Evolutionary conservation across 2,888 invertebrate genomes (phyloP), one percentile per base, ranked within the genome.

Genomic region (Podotricha telesiphe): DNA sequence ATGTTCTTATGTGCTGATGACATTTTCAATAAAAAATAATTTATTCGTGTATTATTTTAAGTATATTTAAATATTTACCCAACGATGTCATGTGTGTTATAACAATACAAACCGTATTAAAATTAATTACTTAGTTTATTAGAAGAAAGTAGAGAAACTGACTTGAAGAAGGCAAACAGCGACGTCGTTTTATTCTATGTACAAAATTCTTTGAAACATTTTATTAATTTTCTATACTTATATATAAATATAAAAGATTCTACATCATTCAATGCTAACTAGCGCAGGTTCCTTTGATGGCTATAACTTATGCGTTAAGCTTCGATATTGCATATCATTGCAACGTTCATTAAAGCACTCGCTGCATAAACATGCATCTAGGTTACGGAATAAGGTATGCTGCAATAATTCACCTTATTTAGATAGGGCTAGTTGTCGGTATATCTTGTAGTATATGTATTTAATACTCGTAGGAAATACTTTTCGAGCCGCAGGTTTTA

Each of bases 321-420:
- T 63, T 66, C 67, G 70, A 68, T 69, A 65, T 65, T 61, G 67
- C 50, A 70, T 70, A 55, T 65, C 65, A 65, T 68, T 65, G 72
- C 62, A 51, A 62, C 65, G 45, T 56, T 65, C 67, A 67, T 69
- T 65, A 72, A 67, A 69, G 48, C 61, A 56, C 58, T 58, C 48
- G 58, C 22, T 65, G 65, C 71, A 69, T 72, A 72, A 72, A 72
- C 65, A 72, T 72, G 72, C 67, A 72, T 72, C 67, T 67, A 56
- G 72, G 72, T 72, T 72, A 72, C 61, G 65, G 69, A 67, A 72
- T 69, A 69, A 67, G 65, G 51, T 56, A 65, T 63, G 56, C 62
- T 56, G 55, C 59, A 37, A 47, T 61, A 53, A 47, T n/a, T 42
- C 28, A 53, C 69, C 64, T 42, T 69, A 58, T 67, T 69, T 56